Evolutionary conservation across 2,797 vertebrate genomes (phyloP).

Genomic region (Phoeniculus purpureus): DNA sequence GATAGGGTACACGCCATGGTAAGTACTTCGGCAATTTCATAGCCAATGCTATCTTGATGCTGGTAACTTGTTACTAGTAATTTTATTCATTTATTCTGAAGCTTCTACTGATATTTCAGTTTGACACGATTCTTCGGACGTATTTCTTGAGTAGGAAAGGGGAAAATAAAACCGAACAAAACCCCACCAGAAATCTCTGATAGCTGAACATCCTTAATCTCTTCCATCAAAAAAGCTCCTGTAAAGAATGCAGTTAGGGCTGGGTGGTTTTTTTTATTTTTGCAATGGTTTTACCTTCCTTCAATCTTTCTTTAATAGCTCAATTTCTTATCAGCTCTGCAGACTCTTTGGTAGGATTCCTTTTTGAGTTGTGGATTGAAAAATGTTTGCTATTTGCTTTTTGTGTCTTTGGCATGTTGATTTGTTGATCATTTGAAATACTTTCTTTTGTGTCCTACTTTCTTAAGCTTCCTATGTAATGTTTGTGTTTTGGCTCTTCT

Average conservation of each 20-base stretch:
- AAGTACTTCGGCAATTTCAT: conserved; percentile 30
- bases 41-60: neutral
- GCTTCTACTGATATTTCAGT: conserved; percentile 42
- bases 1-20: neutral
- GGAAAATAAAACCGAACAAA: neutral
- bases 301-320: conserved; percentile 25
- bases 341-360: conserved; percentile 4
- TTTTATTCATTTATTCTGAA: conserved; percentile 70
- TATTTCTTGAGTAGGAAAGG: conserved; percentile 15
- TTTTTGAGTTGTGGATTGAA: neutral
- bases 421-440: neutral
- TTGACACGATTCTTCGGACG: conserved; percentile 38
- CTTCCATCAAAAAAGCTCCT: conserved; percentile 19
- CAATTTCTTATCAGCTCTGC: conserved; percentile 28
- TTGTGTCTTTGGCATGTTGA: neutral
- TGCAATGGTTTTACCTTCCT: neutral
- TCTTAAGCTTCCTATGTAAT: neutral
- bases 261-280: neutral
- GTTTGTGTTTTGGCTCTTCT: neutral
- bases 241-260: neutral
- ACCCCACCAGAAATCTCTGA: neutral
- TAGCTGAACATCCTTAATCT: conserved; percentile 32
- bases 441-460: neutral
- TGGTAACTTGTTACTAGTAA: conserved; percentile 46
- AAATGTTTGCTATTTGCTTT: neutral